Evolutionary conservation across 1,140 invertebrate genomes (phyloP), one percentile per base, ranked within the genome.

Genomic region (Eurosta solidaginis): DNA sequence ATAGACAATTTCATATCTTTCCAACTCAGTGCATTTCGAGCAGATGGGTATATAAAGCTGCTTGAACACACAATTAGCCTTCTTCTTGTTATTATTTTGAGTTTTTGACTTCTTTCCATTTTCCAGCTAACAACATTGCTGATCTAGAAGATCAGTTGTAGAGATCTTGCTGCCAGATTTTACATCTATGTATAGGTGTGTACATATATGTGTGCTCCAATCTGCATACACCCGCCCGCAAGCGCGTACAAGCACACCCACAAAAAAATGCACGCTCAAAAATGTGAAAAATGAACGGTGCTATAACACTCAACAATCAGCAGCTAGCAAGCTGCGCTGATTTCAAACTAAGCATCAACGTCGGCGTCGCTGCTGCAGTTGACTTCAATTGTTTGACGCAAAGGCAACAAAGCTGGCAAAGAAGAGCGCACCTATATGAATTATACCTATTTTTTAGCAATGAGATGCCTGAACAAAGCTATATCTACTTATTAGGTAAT

Each of bases 341-440:
- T 14, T 4, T 47, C 9, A 47, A 47, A 12, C 12, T 47, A 12
- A 47, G 14, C 45, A 12, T 9, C 45, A n/a, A 47, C 7, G 59
- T 2, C 17, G 9, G 0, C 27, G 59, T 10, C 33, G 59, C 59
- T 40, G 59, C 7, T 27, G 33, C 33, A 10, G 54, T n/a, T 17
- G n/a, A 36, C 54, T 36, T n/a, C 54, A 36, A 40, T 36, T 36
- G 0, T 63, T 20, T 7, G 59, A 27, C 6, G 17, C 54, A 17
- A 10, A n/a, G n/a, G 14, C 54, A 20, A 2, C 33, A n/a, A 68
- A 40, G 59, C 2, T 20, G 29, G 54, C 7, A 40, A 68, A 40
- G 59, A 68, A 68, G 59, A 68, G 59, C 59, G 59, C 59, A 68
- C 59, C 59, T 68, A 68, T 68, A 9, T 40, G 59, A 68, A 68